Evolutionary conservation across 2,888 invertebrate species (phyloP).

Genomic region (Epicampocera succincta): DNA sequence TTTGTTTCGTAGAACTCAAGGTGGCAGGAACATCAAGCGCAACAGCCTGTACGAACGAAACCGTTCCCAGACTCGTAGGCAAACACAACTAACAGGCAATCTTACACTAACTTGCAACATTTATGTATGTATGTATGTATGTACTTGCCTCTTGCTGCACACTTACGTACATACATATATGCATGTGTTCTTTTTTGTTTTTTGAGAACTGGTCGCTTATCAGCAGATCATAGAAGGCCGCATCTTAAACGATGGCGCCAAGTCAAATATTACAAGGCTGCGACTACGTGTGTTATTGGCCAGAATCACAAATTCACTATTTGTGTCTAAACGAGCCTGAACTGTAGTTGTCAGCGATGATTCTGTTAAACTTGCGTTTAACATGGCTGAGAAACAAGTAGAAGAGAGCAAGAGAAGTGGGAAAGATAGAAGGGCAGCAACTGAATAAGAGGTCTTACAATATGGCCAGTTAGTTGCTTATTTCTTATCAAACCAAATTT

Average conservation of each 20-base stretch:
- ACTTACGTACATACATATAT: background rate
- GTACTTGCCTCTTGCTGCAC: conserved; percentile 25
- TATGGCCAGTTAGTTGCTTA: background rate
- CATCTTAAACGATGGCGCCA: conserved; percentile 82
- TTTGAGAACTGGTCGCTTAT: conserved; percentile 74
- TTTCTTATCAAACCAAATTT: conserved; percentile 48
- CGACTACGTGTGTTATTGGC: conserved; percentile 64
- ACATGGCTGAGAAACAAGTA: background rate
- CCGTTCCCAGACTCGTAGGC: conserved; percentile 10
- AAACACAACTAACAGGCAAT: conserved; percentile 45
- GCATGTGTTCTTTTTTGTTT: no score
- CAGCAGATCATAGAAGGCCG: conserved; percentile 81
- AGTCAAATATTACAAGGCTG: conserved; percentile 78
- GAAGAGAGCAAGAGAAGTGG: no score
- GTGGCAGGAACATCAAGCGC: conserved; percentile 37
- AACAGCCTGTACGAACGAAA: conserved; percentile 53
- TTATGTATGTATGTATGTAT: no score
- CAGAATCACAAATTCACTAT: conserved; percentile 53
- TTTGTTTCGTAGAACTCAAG: conserved; percentile 51
- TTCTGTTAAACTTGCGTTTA: conserved; percentile 2
- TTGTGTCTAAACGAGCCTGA: conserved; percentile 18
- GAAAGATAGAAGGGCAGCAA: background rate
- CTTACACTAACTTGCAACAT: conserved; percentile 48
- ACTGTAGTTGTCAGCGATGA: conserved; percentile 25
- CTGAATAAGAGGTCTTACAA: conserved; percentile 34